Evolutionary conservation across 2,888 invertebrate species (phyloP).

Genomic region (Catocala fraxini): DNA sequence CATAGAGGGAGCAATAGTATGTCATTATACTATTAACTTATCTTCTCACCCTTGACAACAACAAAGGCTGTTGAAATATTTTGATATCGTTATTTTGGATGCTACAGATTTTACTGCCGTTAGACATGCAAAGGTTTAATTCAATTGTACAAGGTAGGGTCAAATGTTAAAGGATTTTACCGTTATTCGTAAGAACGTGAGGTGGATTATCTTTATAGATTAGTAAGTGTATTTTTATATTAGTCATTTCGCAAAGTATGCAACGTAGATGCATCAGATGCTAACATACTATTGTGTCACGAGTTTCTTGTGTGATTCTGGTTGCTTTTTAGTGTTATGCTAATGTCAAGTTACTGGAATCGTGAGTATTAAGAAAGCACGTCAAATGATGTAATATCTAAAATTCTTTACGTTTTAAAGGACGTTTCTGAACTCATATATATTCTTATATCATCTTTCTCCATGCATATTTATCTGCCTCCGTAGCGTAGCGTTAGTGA

Average conservation of each 20-base stretch:
- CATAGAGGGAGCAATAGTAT: slow-evolving; percentile 77
- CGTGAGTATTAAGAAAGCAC: slow-evolving; percentile 1
- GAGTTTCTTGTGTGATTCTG: slow-evolving; percentile 48
- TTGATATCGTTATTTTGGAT: slow-evolving; percentile 82
- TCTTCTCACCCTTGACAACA: slow-evolving; percentile 87
- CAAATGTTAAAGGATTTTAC: slow-evolving; percentile 32
- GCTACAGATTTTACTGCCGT: slow-evolving; percentile 75
- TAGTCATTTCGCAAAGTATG: slow-evolving; percentile 59
- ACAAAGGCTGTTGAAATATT: slow-evolving; percentile 84
- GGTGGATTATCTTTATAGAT: slow-evolving; percentile 75
- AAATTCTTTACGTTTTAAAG: too few relatives aligned
- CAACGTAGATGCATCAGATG: slow-evolving; percentile 51
- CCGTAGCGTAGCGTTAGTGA: too few relatives aligned
- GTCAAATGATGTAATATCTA: background rate
- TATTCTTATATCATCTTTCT: too few relatives aligned
- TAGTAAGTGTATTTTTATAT: slow-evolving; percentile 58
- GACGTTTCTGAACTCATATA: too few relatives aligned
- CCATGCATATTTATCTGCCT: too few relatives aligned
- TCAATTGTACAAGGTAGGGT: slow-evolving; percentile 65
- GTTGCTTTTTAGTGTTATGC: slow-evolving; percentile 23
- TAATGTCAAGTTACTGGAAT: slow-evolving; percentile 15
- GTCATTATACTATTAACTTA: slow-evolving; percentile 87
- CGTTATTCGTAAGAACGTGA: slow-evolving; percentile 69
- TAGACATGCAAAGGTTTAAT: slow-evolving; percentile 84
- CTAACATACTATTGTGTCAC: slow-evolving; percentile 46